Percentiles rank a stretch among this genome's conserved stretches.
Evolutionary conservation across 2,113 vertebrate species (phyloP).

Genomic region (Rallus limicola): DNA sequence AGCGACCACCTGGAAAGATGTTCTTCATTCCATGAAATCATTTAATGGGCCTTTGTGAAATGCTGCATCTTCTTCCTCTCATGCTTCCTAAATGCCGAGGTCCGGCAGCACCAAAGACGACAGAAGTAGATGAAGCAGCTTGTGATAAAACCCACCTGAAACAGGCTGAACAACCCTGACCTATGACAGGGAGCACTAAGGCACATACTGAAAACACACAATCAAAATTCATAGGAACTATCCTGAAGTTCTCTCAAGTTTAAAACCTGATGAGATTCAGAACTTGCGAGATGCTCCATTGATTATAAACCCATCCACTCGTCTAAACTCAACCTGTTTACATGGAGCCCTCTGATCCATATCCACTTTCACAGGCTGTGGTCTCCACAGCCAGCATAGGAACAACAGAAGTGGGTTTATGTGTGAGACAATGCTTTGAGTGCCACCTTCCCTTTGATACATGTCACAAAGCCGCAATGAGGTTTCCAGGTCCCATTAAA

Average conservation of each 20-base stretch:
- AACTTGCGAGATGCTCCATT: not conserved
- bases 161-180: not conserved
- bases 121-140: not conserved
- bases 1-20: not conserved
- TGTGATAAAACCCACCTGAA: not conserved
- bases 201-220: fast-evolving
- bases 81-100: not conserved
- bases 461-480: not conserved
- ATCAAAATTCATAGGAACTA: not conserved
- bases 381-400: not conserved
- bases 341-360: not conserved
- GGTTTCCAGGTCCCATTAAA: not conserved
- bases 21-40: not conserved
- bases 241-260: not conserved
- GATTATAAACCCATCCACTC: not conserved
- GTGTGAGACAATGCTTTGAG: not conserved
- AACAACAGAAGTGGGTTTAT: not conserved
- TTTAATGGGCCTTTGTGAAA: not conserved
- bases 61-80: not conserved
- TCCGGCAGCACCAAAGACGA: not conserved
- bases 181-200: not conserved
- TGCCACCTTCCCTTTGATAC: not conserved
- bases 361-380: not conserved
- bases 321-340: fast-evolving
- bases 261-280: not conserved